Base-by-base conservation (phyloP, 2,113 vertebrate species). In the Cyanoliseus patagonus region DNA sequence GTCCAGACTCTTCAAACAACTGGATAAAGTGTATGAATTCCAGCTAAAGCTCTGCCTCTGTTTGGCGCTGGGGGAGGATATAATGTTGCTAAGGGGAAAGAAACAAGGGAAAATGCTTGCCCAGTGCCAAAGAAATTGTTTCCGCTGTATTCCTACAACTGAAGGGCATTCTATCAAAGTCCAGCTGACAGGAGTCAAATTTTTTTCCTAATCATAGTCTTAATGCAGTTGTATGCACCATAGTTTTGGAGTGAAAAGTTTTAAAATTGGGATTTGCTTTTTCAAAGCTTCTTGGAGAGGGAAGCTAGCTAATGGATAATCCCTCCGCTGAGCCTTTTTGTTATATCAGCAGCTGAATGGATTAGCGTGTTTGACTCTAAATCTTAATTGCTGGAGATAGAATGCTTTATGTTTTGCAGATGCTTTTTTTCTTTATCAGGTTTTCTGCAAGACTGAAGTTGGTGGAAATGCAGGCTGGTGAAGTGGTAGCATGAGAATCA, bases 111-210 rank as follows among this genome's bases (percentile, higher is more conserved):
- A 89, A 68, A 92, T 35, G 42, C 20, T 83, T 90, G 12, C 69
- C 17, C 52, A 47, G 53, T 92, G 91, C 51, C 76, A 86, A 74
- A 67, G 63, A 86, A 94, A 82, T 75, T 82, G 78, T 93, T 95
- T 79, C 52, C 49, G 35, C 1, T 52, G 47, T 78, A 28, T 84
- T 87, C 28, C 24, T 86, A 15, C 27, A 63, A 17, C 35, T 61
- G 42, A 47, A 81, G 86, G 33, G 39, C 44, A 70, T 91, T 76
- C 35, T 61, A 55, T 35, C 11, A 3, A 33, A 78, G 69, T 79
- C 18, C 17, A 79, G 33, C 55, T 95, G 86, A 53, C 69, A 10
- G 0, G 80, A 88, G 61, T 88, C 64, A n/a, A 22, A 0, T 47
- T 94, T 51, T 51, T 83, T 86, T 86, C 39, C 25, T 82, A 13